phyloP scores from a whole-genome alignment of 2,888 invertebrate species.

The Eudasyphora cyanicolor region DNA sequence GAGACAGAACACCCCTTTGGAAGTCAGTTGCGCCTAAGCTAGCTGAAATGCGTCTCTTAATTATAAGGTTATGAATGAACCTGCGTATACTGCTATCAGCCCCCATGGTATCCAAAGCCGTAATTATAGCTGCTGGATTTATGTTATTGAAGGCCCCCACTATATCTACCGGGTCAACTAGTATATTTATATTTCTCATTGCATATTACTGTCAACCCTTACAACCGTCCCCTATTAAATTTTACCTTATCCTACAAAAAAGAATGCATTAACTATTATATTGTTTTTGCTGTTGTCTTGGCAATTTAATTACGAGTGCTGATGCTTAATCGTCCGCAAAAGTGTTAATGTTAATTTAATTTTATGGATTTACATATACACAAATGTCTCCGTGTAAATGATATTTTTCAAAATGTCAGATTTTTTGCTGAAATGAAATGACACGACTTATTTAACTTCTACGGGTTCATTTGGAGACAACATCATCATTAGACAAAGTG shows the following conservation, averaged over 20 bases:
- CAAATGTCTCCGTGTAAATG: background rate
- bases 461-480: background rate
- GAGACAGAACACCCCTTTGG: too few species aligned
- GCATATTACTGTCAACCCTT: background rate
- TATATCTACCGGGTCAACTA: too few species aligned
- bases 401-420: background rate
- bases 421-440: background rate
- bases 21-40: too few species aligned
- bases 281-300: background rate
- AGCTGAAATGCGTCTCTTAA: too few species aligned
- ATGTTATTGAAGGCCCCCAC: too few species aligned
- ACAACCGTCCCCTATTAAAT: background rate
- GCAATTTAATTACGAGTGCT: conserved; percentile 7
- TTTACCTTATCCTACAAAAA: background rate
- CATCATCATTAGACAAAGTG: conserved; percentile 32
- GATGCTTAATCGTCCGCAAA: conserved; percentile 31
- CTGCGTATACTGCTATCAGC: too few species aligned
- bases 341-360: conserved; percentile 32
- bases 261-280: background rate
- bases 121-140: too few species aligned
- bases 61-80: too few species aligned
- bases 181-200: too few species aligned
- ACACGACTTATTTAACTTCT: background rate
- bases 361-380: conserved; percentile 24
- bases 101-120: too few species aligned